Base-by-base conservation (phyloP, 2,797 vertebrate species). In the Xenopus petersii region DNA sequence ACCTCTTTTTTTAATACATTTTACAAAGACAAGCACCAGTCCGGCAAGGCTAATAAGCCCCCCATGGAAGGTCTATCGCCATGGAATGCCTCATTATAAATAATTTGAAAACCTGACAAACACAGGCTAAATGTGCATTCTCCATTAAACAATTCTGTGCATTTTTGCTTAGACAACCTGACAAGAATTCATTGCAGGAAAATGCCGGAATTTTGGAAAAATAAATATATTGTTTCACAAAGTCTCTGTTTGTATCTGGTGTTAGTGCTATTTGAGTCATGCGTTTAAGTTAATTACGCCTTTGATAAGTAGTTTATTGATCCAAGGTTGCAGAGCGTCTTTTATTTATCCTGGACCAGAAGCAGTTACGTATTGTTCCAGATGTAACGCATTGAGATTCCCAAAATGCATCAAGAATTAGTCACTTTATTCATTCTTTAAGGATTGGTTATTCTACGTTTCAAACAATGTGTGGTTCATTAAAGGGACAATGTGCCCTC, bases 241-340 rank as follows among this genome's bases (percentile, higher is more conserved):
- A 91, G 86, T 87, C 88, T 91, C 80, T 93, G 86, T 91, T 94
- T 91, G 92, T 93, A 93, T 93, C 91, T 93, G 88, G 90, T 90
- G 92, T 89, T 87, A 89, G 75, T 85, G 85, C 86, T 92, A 92
- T 92, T 90, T 94, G 89, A 90, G 88, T 91, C 92, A 87, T 88
- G 89, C 89, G 84, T 86, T 86, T 88, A 90, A 89, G 87, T 89
- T 94, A 93, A 93, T 92, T 93, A 88, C 83, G 67, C 87, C 86
- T 88, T 92, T 93, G 90, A 92, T 95, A 92, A 91, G 83, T 83
- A 89, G 90, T 93, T 94, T 93, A 94, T 93, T 94, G 91, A 94
- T 92, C 91, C 91, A 94, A 91, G 87, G 86, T 91, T 87, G 86
- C 84, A 88, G 86, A 70, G 67, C 65, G 36, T 83, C 88, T 88